These are phyloP conservation scores for Gonioctena quinquepunctata DNA, from an alignment of 1,140 invertebrate species.

Conservation along the genomic window DNA sequence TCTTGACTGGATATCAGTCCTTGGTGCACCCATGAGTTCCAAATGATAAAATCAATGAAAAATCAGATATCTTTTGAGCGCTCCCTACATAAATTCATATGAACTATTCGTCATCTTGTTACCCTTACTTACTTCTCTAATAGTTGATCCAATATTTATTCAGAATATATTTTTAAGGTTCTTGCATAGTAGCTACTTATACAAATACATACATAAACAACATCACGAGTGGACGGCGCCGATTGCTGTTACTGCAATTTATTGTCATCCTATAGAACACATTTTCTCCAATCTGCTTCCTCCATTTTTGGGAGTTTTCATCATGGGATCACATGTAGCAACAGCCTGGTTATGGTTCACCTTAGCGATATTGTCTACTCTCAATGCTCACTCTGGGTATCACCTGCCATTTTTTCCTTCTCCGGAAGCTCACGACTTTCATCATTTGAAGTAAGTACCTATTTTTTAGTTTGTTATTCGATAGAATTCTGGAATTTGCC, in stretches of 20 bases:
- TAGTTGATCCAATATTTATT: too few relatives aligned
- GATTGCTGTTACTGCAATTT: slow-evolving; percentile 80
- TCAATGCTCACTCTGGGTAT: slow-evolving; percentile 87
- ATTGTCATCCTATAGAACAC: slow-evolving; percentile 88
- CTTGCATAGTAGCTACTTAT: slow-evolving; percentile 75
- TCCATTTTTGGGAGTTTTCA: slow-evolving; percentile 76
- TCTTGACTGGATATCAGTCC: too few relatives aligned
- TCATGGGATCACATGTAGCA: slow-evolving; percentile 81
- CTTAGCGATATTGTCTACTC: slow-evolving; percentile 76
- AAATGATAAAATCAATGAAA: too few relatives aligned
- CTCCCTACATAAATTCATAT: too few relatives aligned
- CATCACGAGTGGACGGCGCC: slow-evolving; percentile 89
- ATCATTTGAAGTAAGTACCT: slow-evolving; percentile 82
- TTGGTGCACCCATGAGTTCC: too few relatives aligned
- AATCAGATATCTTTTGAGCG: too few relatives aligned
- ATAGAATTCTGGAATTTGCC: too few relatives aligned
- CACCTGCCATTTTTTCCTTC: slow-evolving; percentile 88
- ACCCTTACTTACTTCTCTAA: too few relatives aligned
- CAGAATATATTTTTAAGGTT: slow-evolving; percentile 63
- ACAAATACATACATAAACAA: slow-evolving; percentile 84
- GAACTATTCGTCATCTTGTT: too few relatives aligned
- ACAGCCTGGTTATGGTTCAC: slow-evolving; percentile 85
- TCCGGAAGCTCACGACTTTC: slow-evolving; percentile 90
- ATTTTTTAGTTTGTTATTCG: too few relatives aligned
- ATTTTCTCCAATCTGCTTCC: slow-evolving; percentile 82